Base-by-base conservation (phyloP, 2,888 invertebrate species). In the Zaprionus lineosus region DNA sequence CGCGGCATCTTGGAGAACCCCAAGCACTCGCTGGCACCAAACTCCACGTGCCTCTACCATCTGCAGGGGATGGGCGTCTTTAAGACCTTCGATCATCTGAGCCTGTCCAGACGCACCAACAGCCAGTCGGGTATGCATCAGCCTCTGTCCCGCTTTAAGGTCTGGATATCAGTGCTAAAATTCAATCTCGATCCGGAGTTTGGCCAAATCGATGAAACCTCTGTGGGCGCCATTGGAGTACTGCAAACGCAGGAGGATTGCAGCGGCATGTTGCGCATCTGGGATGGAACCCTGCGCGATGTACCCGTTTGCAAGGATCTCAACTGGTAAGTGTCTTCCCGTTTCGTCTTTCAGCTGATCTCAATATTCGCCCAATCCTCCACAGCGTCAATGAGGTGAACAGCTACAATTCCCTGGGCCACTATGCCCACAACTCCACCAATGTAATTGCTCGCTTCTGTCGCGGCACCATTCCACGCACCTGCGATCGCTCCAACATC, bases 31-130 rank as follows among this genome's bases (percentile, higher is more conserved):
- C 90, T 97, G 66, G 94, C 97, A 0, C 95, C 96, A 0, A 97
- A 97, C 88, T 96, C 95, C 15, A 97, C 96, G 5, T 97, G 97
- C 87, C 92, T 96, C 14, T 97, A 97, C 88, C 96, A 96, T 88
- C 93, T 97, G 86, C 93, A 94, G 73, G 93, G 92, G 90, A 90
- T 90, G 91, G 90, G 90, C 91, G 90, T 91, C 92, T 92, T 91
- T 90, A 93, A 90, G 88, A 93, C 89, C 41, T 88, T 89, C 48
- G 90, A 90, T 68, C 90, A 90, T 71, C 90, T 93, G 28, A 91
- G 91, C 48, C 88, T 91, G 37, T 91, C 92, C 16, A 91, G 93
- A 8, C 91, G 93, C 62, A 93, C 88, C 8, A 84, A 84, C 48
- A 76, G 76, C 5, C 84, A 84, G 34, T 55, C 78, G 7, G 74